Conservation (phyloP, 2,888 invertebrate genomes). For the Coleophora deauratella region DNA sequence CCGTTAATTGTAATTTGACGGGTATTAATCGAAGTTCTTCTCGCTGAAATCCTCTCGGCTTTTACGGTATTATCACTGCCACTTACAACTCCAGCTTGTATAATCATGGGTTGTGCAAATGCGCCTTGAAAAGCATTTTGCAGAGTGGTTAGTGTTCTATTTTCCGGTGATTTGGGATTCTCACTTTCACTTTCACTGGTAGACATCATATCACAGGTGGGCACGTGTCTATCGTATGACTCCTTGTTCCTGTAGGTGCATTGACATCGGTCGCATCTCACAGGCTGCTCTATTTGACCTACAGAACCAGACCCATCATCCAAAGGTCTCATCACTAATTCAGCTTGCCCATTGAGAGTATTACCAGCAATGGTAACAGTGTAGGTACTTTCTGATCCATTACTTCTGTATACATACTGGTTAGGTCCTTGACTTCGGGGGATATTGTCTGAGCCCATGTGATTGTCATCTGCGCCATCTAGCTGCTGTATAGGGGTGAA, state of each 20-base stretch:
- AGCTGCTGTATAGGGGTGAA: slow-evolving; percentile 76
- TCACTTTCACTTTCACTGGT: slow-evolving; percentile 90
- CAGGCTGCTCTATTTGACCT: slow-evolving; percentile 79
- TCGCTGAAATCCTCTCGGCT: slow-evolving; percentile 63
- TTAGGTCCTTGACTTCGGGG: slow-evolving; percentile 51
- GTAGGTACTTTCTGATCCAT: slow-evolving; percentile 61
- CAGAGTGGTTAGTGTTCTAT: slow-evolving; percentile 62
- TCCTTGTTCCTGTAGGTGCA: slow-evolving; percentile 88
- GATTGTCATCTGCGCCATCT: slow-evolving; percentile 80
- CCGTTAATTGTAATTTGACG: slow-evolving; percentile 70
- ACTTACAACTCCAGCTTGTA: slow-evolving; percentile 63
- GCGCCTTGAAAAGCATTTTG: slow-evolving; percentile 69
- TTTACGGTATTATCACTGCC: slow-evolving; percentile 60
- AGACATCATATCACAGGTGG: slow-evolving; percentile 83
- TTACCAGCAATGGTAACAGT: slow-evolving; percentile 69
- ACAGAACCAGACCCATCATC: slow-evolving; percentile 49
- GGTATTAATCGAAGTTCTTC: slow-evolving; percentile 67
- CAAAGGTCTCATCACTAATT: slow-evolving; percentile 58
- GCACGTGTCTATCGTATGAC: slow-evolving; percentile 86
- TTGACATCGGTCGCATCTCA: slow-evolving; percentile 90
- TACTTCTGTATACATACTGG: slow-evolving; percentile 62
- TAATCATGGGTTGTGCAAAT: slow-evolving; percentile 68
- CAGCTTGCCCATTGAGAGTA: slow-evolving; percentile 64
- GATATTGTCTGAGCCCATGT: slow-evolving; percentile 42
- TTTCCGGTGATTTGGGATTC: slow-evolving; percentile 72